These are phyloP conservation scores for Xanthia icteritia DNA, from an alignment of 2,888 invertebrate species.

Conservation along the genomic window DNA sequence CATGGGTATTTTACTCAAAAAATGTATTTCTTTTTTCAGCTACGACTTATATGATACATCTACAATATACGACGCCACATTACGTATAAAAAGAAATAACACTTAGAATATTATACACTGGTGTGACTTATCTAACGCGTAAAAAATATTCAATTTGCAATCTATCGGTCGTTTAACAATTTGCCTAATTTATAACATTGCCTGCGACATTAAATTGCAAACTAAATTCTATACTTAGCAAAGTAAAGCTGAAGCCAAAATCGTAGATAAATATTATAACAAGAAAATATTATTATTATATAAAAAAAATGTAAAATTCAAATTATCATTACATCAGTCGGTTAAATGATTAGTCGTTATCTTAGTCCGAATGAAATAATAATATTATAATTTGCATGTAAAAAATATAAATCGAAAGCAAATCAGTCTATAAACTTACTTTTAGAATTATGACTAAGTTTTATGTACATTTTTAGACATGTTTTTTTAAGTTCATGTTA, in stretches of 20 bases:
- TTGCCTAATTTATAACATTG: constrained; percentile 70
- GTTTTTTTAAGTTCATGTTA: constrained; percentile 58
- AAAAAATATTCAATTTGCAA: constrained; percentile 69
- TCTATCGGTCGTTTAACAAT: constrained; percentile 67
- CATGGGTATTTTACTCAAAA: constrained; percentile 16
- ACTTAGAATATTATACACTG: constrained; percentile 77
- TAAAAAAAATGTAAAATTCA: constrained; percentile 65
- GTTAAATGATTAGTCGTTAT: constrained; percentile 77
- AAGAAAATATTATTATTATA: constrained; percentile 48
- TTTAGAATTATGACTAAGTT: constrained; percentile 82
- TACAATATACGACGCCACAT: constrained; percentile 65
- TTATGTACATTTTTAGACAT: constrained; percentile 81
- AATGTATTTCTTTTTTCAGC: constrained; percentile 33
- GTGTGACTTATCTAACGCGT: constrained; percentile 66
- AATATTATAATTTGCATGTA: constrained; percentile 65
- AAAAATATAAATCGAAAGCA: constrained; percentile 81
- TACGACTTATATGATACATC: constrained; percentile 65
- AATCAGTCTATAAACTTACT: constrained; percentile 89
- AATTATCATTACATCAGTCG: constrained; percentile 82
- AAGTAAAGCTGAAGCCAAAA: constrained; percentile 85
- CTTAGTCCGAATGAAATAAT: constrained; percentile 74
- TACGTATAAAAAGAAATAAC: constrained; percentile 74
- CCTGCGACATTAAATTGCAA: constrained; percentile 71
- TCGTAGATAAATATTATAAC: constrained; percentile 70
- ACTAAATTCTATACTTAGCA: constrained; percentile 72